A percentile compares a stretch with the other conserved stretches of the same genome.
Evolutionary conservation across 2,797 vertebrate genomes (phyloP).

Genomic region (Darevskia nairensis): DNA sequence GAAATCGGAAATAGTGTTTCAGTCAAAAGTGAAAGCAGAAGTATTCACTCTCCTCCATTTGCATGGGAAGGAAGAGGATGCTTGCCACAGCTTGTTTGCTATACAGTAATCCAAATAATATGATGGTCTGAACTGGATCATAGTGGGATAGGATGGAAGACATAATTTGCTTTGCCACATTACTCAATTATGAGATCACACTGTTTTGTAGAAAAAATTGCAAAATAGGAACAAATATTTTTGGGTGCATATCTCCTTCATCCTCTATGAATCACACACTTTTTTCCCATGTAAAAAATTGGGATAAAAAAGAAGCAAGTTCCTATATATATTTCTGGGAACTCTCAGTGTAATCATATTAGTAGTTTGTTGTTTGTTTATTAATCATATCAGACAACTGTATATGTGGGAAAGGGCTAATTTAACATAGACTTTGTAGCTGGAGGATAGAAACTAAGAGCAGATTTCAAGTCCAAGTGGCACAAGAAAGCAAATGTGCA

Average conservation of each 20-base stretch:
- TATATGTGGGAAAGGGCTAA: background rate
- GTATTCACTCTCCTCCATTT: background rate
- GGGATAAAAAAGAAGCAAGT: background rate
- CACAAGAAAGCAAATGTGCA: background rate
- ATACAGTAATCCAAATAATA: background rate
- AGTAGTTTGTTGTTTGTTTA: too few species aligned
- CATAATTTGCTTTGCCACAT: background rate
- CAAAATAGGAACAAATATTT: background rate
- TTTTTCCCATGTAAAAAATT: background rate
- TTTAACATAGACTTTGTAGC: background rate
- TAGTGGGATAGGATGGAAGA: background rate
- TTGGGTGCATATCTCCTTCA: background rate
- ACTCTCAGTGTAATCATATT: background rate
- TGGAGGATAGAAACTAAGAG: background rate
- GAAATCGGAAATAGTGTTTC: background rate
- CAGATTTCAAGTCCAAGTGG: background rate
- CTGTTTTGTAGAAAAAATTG: background rate
- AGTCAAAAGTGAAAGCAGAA: background rate
- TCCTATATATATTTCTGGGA: too few species aligned
- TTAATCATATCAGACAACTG: background rate
- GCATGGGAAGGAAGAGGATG: too few species aligned
- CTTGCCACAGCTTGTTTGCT: background rate
- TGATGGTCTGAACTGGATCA: background rate
- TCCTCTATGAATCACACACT: background rate
- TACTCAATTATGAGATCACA: background rate